Evolutionary conservation across 2,113 vertebrate species (phyloP).

Genomic region (Neogobius melanostomus): DNA sequence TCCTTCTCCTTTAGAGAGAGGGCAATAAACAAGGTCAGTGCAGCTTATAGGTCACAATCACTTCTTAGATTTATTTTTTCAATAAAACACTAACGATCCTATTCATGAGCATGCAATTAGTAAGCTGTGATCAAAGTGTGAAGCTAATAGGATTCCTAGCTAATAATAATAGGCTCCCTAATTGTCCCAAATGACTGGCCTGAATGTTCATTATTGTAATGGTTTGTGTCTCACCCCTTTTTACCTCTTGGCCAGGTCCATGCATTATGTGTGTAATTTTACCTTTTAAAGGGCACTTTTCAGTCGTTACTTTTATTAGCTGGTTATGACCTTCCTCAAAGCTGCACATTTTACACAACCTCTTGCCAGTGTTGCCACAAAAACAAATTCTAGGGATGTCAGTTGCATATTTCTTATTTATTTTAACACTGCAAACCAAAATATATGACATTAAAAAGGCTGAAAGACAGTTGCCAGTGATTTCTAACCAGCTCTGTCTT

Average conservation of each 20-base stretch:
- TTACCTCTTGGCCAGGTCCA: neutral
- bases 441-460: too few species aligned
- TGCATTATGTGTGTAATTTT: slow-evolving; percentile 20
- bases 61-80: slow-evolving; percentile 11
- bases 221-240: slow-evolving; percentile 34
- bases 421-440: too few species aligned
- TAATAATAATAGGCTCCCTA: slow-evolving; percentile 59
- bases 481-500: too few species aligned
- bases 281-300: slow-evolving; percentile 30
- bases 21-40: slow-evolving; percentile 44
- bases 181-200: slow-evolving; percentile 56
- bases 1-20: slow-evolving; percentile 20
- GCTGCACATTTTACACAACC: neutral
- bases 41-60: slow-evolving; percentile 12
- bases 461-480: too few species aligned
- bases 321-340: neutral
- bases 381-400: too few species aligned
- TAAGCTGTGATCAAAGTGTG: slow-evolving; percentile 48
- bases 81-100: slow-evolving; percentile 28
- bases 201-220: slow-evolving; percentile 63
- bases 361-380: slow-evolving; percentile 11
- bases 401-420: neutral
- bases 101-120: slow-evolving; percentile 23
- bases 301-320: slow-evolving; percentile 20
- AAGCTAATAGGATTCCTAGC: slow-evolving; percentile 59